Percentiles rank a stretch among this genome's conserved stretches.
These are phyloP conservation scores for Drosophila monieri DNA, from an alignment of 2,888 invertebrate species.

Conservation along the genomic window DNA sequence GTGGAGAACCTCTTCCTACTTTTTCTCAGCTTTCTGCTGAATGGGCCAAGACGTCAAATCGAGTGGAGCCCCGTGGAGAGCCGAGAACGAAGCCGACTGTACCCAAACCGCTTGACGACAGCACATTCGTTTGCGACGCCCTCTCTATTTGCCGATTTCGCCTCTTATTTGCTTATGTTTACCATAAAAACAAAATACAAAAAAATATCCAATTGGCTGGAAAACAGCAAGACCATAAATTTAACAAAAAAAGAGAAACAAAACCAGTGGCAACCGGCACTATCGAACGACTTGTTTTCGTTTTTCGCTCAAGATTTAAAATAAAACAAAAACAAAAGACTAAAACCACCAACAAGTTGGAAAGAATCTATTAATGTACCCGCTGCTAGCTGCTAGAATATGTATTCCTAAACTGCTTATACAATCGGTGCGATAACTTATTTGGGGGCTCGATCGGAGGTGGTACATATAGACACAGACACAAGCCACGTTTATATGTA, in stretches of 20 bases:
- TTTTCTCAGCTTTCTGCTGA: slow-evolving; percentile 18
- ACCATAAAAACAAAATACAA: slow-evolving; percentile 21
- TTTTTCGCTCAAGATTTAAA: slow-evolving; percentile 27
- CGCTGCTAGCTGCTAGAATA: slow-evolving; percentile 6
- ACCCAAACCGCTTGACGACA: slow-evolving; percentile 41
- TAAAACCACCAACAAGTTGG: slow-evolving; percentile 13
- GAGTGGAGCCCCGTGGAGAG: slow-evolving; percentile 14
- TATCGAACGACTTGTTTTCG: slow-evolving; percentile 33
- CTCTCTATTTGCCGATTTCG: slow-evolving; percentile 41
- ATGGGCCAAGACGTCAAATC: slow-evolving; percentile 5
- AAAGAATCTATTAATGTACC: slow-evolving; percentile 54
- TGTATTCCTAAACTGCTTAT: slow-evolving; percentile 40
- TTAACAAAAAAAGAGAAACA: slow-evolving; percentile 8
- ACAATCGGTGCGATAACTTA: slow-evolving; percentile 65
- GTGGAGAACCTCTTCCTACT: neutral
- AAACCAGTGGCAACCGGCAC: slow-evolving; percentile 30
- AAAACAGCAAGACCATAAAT: slow-evolving; percentile 17
- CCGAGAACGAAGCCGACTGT: slow-evolving; percentile 40
- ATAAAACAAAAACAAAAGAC: slow-evolving; percentile 34
- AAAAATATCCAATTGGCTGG: slow-evolving; percentile 5
- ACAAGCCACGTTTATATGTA: slow-evolving; percentile 52
- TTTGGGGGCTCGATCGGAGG: slow-evolving; percentile 71
- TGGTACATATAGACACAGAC: slow-evolving; percentile 20
- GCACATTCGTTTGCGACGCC: slow-evolving; percentile 14
- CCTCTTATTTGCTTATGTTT: slow-evolving; percentile 39